Base-by-base conservation (phyloP, 2,888 invertebrate genomes). In the Folsomia candida region DNA sequence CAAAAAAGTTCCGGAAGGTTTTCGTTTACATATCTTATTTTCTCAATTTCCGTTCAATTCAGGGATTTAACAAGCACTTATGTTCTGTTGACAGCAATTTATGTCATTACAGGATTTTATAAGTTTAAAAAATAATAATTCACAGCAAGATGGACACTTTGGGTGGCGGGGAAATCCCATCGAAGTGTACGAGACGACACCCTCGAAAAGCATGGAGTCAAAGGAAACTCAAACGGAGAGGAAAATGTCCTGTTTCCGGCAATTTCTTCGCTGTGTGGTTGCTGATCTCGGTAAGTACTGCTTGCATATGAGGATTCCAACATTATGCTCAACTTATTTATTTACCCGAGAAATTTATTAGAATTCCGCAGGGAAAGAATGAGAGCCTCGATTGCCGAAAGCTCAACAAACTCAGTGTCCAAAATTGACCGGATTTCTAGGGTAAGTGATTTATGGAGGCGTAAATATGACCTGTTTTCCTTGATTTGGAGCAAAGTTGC, bases 351-450 rank as follows among this genome's bases (percentile, higher is more conserved):
- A n/a, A n/a, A n/a, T n/a, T n/a, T n/a, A n/a, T n/a, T n/a, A 24
- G 66, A 74, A 9, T 83, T 81, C 72, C 78, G 93, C 59, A 87
- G 88, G 74, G 88, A 89, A 81, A 84, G 91, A 63, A 90, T 91
- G 82, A 84, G 90, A 1, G 91, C 91, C 0, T 51, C 65, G 82
- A 84, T 89, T 1, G 91, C 91, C 0, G 83, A 84, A 62, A 87
- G 90, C 47, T 75, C 75, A 20, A 90, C 91, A 81, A 94, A 94
- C 84, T 93, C 93, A 82, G 93, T 94, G 4, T 93, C 93, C 0
- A 86, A 89, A 81, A 94, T 94, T 80, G 93, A 94, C 84, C 87
- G 89, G 79, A 70, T 72, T 28, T 69, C 71, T 1, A 63, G 70
- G 25, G 62, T 75, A 54, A n/a, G n/a, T n/a, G n/a, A n/a, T n/a